A percentile compares a stretch with the other conserved stretches of the same genome.
Evolutionary conservation across 2,888 invertebrate species (phyloP).

Genomic region (Eupithecia insigniata): DNA sequence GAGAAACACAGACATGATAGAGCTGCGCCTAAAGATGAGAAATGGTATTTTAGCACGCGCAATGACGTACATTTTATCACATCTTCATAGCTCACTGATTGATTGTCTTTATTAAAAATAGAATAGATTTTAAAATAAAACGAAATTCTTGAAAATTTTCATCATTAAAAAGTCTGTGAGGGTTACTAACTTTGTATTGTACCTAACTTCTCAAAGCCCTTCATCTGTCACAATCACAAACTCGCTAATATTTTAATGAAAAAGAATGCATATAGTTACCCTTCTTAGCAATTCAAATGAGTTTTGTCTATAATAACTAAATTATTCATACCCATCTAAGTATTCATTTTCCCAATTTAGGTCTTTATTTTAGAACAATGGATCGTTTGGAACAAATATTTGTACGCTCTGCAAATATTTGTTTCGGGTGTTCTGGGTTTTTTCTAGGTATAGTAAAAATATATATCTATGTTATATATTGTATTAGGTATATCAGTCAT

Average conservation of each 20-base stretch:
- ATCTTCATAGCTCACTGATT: too few relatives aligned
- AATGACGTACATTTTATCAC: too few relatives aligned
- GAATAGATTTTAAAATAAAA: neutral
- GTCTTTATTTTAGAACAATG: neutral
- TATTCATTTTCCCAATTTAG: neutral
- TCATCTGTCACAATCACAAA: neutral
- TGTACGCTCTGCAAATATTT: too few relatives aligned
- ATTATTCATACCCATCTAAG: neutral
- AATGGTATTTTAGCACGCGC: too few relatives aligned
- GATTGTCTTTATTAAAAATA: neutral
- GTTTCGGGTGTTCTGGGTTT: too few relatives aligned
- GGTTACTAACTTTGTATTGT: neutral
- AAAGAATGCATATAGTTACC: neutral
- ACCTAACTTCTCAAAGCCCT: neutral
- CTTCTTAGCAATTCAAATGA: constrained; percentile 6
- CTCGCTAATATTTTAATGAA: neutral
- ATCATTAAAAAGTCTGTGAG: neutral
- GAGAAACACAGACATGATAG: too few relatives aligned
- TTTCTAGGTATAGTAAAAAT: too few relatives aligned
- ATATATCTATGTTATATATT: too few relatives aligned
- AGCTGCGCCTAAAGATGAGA: too few relatives aligned
- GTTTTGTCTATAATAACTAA: neutral
- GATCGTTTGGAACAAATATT: too few relatives aligned
- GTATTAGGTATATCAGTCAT: too few relatives aligned
- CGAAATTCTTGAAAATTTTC: neutral